phyloP scores from a whole-genome alignment of 1,140 invertebrate genomes.

The Penaeus vannamei region DNA sequence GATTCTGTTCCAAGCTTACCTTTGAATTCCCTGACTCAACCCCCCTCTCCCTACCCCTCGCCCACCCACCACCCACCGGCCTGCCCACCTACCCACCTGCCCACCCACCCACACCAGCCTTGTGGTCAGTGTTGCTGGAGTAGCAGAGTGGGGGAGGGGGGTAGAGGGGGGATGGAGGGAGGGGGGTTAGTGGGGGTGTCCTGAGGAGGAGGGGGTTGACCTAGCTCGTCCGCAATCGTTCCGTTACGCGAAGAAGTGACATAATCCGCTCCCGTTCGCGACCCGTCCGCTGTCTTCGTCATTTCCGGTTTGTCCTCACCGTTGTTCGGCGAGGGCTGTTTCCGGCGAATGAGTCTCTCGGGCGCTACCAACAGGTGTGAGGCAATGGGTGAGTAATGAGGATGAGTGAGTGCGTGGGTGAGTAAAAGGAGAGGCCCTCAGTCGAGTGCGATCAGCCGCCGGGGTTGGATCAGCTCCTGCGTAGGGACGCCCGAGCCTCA shows the following conservation, averaged over 20 bases:
- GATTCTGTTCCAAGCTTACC: no score
- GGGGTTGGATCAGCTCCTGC: conserved; percentile 42
- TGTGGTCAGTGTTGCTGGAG: no score
- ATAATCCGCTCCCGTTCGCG: conserved; percentile 5
- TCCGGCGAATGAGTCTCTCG: conserved; percentile 57
- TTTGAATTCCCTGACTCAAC: no score
- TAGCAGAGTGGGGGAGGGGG: no score
- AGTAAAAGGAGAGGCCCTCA: conserved; percentile 44
- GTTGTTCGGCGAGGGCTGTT: conserved; percentile 56
- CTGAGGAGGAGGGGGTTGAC: background rate
- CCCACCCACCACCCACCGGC: no score
- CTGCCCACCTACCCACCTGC: no score
- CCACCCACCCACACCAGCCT: no score
- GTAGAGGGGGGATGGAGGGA: no score
- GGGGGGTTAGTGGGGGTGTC: background rate
- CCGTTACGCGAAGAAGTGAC: conserved; percentile 49
- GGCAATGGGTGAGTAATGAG: conserved; percentile 63
- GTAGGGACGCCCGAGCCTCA: background rate
- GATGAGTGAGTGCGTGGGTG: conserved; percentile 61
- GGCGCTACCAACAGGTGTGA: conserved; percentile 51
- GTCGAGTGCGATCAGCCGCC: conserved; percentile 27
- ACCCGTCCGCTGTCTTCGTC: conserved; percentile 31
- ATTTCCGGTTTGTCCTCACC: conserved; percentile 58
- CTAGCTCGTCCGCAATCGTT: background rate
- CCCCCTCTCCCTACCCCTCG: no score